Conservation (phyloP, 2,113 vertebrate species). For the Chunga burmeisteri region DNA sequence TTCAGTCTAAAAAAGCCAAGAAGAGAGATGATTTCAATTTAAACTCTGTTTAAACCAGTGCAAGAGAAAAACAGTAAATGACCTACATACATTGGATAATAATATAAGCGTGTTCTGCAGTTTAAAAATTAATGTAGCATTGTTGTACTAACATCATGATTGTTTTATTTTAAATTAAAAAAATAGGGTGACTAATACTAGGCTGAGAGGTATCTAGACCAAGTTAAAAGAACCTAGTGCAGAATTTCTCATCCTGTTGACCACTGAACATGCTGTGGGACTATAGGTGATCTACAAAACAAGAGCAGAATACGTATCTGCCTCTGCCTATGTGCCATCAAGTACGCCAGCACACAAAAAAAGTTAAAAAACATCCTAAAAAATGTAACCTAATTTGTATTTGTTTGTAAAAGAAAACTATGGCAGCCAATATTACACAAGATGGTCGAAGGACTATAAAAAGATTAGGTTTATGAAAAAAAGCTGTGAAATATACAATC, state of each 20-base stretch:
- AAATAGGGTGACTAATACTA: neutral
- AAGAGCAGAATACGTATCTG: neutral
- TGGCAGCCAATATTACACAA: neutral
- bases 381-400: neutral
- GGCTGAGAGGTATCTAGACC: neutral
- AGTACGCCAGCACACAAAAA: neutral
- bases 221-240: neutral
- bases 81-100: neutral
- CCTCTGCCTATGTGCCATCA: neutral
- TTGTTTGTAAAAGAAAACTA: neutral
- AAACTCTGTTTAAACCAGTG: neutral
- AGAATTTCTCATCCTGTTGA: neutral
- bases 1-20: conserved; percentile 2
- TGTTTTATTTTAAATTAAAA: neutral
- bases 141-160: neutral
- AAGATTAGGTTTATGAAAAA: neutral
- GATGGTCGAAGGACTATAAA: neutral
- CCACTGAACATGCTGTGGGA: neutral
- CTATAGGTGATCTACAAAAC: neutral
- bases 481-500: neutral
- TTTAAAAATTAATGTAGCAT: neutral
- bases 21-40: neutral
- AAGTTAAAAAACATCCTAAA: neutral
- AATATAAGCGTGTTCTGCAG: neutral
- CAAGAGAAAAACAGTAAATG: neutral